These are phyloP conservation scores for Telenomus remus DNA, from an alignment of 1,140 invertebrate genomes.

Conservation along the genomic window DNA sequence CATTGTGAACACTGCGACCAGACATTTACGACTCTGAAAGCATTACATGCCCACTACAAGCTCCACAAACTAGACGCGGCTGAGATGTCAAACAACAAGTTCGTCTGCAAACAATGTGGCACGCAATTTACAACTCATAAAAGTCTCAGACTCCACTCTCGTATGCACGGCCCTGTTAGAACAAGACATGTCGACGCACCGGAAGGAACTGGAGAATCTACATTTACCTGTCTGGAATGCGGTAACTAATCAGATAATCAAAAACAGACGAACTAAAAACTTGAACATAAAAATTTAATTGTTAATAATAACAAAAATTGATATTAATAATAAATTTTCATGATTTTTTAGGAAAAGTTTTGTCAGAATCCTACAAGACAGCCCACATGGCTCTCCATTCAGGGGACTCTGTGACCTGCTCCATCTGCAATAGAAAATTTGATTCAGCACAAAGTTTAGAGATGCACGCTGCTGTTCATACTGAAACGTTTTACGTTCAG, in stretches of 20 bases:
- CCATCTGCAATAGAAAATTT: constrained; percentile 83
- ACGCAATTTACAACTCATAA: constrained; percentile 82
- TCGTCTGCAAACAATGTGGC: constrained; percentile 78
- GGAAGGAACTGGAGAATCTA: constrained; percentile 68
- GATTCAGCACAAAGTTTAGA: constrained; percentile 78
- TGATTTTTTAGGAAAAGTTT: constrained; percentile 72
- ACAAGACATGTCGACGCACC: constrained; percentile 77
- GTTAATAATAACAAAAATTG: too few species aligned
- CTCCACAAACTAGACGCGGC: constrained; percentile 61
- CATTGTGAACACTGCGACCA: constrained; percentile 70
- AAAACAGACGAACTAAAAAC: background rate
- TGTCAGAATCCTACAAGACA: constrained; percentile 78
- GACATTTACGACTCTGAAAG: constrained; percentile 68
- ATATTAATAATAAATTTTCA: too few species aligned
- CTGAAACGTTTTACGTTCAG: constrained; percentile 45
- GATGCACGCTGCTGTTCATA: constrained; percentile 83
- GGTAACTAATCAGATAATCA: constrained; percentile 58
- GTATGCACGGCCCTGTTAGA: constrained; percentile 82
- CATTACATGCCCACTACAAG: constrained; percentile 68
- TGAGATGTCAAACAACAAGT: constrained; percentile 62
- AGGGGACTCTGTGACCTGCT: constrained; percentile 76
- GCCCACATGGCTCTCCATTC: constrained; percentile 81
- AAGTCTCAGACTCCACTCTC: constrained; percentile 80
- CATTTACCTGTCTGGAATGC: constrained; percentile 70
- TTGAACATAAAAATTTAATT: too few species aligned